A percentile compares a stretch with the other conserved stretches of the same genome.
phyloP scores from a whole-genome alignment of 2,888 invertebrate species.

The Tuberolachnus salignus region DNA sequence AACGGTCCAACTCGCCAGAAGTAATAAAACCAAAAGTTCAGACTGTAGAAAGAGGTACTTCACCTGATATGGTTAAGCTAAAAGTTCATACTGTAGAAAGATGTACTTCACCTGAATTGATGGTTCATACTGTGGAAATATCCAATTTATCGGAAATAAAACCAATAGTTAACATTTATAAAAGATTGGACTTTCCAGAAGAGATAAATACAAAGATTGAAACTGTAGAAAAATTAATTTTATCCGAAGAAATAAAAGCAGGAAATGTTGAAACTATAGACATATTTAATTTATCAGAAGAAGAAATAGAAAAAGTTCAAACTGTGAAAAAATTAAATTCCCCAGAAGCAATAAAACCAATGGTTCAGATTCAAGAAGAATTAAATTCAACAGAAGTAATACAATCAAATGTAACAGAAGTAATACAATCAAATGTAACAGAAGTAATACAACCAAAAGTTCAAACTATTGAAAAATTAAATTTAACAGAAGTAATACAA shows the following conservation, averaged over 20 bases:
- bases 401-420: not conserved
- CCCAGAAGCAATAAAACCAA: not conserved
- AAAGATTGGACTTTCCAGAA: constrained; percentile 1
- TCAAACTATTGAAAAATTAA: constrained; percentile 11
- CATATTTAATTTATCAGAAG: not conserved
- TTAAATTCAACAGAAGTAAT: not conserved
- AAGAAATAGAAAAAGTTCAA: not conserved
- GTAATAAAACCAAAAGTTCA: not conserved
- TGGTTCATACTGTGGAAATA: not conserved
- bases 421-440: constrained; percentile 6
- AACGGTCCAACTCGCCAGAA: not conserved
- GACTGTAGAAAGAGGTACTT: constrained; percentile 3
- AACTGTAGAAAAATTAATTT: not conserved
- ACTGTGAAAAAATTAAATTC: not conserved
- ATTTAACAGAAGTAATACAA: not conserved
- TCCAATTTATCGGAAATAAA: not conserved
- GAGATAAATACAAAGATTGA: not conserved
- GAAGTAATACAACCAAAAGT: constrained; percentile 1
- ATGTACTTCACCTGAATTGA: not conserved
- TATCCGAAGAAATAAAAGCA: not conserved
- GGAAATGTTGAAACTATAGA: not conserved
- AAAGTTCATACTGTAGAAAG: not conserved
- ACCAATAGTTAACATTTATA: not conserved
- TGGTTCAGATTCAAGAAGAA: not conserved
- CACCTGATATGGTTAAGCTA: not conserved